Evolutionary conservation across 2,797 vertebrate species (phyloP).

Genomic region (Premnoplex brunnescens): DNA sequence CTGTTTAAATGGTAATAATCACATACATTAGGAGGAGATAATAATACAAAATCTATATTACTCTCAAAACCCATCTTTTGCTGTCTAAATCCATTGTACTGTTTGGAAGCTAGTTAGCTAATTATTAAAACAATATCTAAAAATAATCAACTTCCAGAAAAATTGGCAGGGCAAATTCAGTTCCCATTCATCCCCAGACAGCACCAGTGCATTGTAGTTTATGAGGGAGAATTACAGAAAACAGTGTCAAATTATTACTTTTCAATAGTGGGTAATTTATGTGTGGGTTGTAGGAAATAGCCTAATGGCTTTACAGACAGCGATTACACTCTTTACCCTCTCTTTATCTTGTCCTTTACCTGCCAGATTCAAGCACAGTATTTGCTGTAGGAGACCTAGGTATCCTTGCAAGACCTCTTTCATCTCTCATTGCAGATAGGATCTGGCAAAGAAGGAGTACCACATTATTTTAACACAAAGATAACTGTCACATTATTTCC

Average conservation of each 20-base stretch:
- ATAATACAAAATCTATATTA: constrained; percentile 29
- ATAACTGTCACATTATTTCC: constrained; percentile 62
- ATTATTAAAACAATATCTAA: constrained; percentile 49
- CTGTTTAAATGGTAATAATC: constrained; percentile 53
- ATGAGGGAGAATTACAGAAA: background rate
- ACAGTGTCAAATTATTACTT: constrained; percentile 37
- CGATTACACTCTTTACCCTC: background rate
- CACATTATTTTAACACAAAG: constrained; percentile 56
- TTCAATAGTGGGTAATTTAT: constrained; percentile 21
- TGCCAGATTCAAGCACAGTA: background rate
- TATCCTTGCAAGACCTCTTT: constrained; percentile 48
- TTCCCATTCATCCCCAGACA: constrained; percentile 5
- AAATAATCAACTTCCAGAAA: constrained; percentile 38
- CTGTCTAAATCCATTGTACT: constrained; percentile 21
- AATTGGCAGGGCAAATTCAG: constrained; percentile 6
- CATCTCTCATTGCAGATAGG: constrained; percentile 34
- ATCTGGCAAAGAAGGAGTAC: constrained; percentile 59
- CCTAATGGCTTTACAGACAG: constrained; percentile 12
- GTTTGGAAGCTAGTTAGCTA: constrained; percentile 2
- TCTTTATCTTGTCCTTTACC: constrained; percentile 31
- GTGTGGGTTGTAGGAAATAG: constrained; percentile 1
- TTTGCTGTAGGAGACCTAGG: background rate
- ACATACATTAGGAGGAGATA: constrained; percentile 55
- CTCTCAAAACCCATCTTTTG: constrained; percentile 13
- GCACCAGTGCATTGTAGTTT: background rate